phyloP scores from a whole-genome alignment of 1,140 invertebrate genomes.

The Paralvinella palmiformis region DNA sequence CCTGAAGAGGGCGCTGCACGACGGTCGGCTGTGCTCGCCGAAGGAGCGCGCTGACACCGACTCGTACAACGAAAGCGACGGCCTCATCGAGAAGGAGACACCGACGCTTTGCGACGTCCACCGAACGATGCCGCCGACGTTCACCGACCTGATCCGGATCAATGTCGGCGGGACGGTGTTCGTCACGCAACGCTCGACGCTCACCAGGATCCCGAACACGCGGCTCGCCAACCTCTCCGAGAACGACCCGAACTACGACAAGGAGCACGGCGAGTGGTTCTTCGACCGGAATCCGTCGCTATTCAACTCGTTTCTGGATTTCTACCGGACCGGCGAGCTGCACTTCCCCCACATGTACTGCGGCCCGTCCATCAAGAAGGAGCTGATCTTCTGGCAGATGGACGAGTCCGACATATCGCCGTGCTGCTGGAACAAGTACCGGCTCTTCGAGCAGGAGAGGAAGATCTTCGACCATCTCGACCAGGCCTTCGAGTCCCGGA shows the following conservation, averaged over 20 bases:
- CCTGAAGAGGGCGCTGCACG: not conserved
- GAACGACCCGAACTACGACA: conserved; percentile 15
- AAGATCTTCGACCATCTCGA: conserved; percentile 10
- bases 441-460: conserved; percentile 9
- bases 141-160: not conserved
- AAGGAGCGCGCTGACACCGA: not conserved
- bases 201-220: conserved; percentile 14
- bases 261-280: conserved; percentile 46
- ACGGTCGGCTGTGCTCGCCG: not conserved
- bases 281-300: conserved; percentile 94
- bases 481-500: conserved; percentile 4
- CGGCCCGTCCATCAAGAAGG: conserved; percentile 46
- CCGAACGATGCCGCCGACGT: not conserved
- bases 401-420: conserved; percentile 11
- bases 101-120: not conserved
- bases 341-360: conserved; percentile 97
- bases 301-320: conserved; percentile 92
- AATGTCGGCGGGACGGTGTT: conserved; percentile 13
- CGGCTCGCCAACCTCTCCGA: conserved; percentile 4
- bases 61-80: not conserved
- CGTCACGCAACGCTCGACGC: not conserved
- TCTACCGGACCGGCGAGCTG: conserved; percentile 90
- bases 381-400: conserved; percentile 9
- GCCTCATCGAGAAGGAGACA: not conserved
- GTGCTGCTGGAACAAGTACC: conserved; percentile 13